These are phyloP conservation scores for Zoanthus gigantus DNA, from an alignment of 92 coral and sea anemone genomes.

Conservation along the genomic window DNA sequence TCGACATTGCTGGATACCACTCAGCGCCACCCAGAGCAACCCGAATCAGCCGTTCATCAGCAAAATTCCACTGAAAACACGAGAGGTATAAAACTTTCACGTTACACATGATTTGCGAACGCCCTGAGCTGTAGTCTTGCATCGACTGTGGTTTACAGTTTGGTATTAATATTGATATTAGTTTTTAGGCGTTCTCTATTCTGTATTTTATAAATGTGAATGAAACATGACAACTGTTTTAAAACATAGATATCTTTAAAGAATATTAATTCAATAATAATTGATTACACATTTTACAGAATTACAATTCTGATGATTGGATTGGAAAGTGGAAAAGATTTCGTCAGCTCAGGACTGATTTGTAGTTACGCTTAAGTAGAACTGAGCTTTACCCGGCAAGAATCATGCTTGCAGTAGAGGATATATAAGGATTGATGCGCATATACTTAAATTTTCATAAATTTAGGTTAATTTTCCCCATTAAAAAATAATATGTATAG, in stretches of 20 bases:
- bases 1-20: not conserved
- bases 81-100: not conserved
- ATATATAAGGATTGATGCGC: too few relatives aligned
- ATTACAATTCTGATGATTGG: not conserved
- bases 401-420: too few relatives aligned
- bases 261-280: not conserved
- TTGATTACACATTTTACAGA: not conserved
- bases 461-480: too few relatives aligned
- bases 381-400: not conserved
- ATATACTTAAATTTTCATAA: too few relatives aligned
- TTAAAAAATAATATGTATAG: too few relatives aligned
- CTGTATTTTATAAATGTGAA: not conserved
- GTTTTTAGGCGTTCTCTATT: not conserved
- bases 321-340: not conserved
- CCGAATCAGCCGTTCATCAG: conserved; percentile 9
- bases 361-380: not conserved
- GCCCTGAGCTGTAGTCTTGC: conserved; percentile 4
- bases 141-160: not conserved
- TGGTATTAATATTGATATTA: not conserved
- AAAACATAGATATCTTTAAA: not conserved
- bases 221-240: not conserved
- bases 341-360: not conserved
- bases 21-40: conserved; percentile 2
- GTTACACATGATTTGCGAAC: not conserved
- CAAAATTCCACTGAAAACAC: conserved; percentile 7